phyloP scores from a whole-genome alignment of 37 sponge, comb jelly and placozoan genomes.

The Aphrocallistes beatrix region DNA sequence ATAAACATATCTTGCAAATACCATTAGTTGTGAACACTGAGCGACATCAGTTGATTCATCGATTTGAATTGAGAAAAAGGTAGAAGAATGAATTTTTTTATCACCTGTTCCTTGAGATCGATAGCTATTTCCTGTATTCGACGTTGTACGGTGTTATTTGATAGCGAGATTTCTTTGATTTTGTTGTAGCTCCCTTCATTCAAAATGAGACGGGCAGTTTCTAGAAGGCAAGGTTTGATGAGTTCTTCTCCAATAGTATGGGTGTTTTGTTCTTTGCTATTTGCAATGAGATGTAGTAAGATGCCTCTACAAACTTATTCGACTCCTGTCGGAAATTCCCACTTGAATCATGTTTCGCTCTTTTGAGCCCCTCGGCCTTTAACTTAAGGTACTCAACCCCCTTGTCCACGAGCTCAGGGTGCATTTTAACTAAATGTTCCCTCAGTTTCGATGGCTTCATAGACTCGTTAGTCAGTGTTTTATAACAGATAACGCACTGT shows the following conservation, averaged over 20 bases:
- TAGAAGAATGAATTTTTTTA: background rate
- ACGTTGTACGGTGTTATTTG: slow-evolving; percentile 20
- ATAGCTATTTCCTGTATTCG: slow-evolving; percentile 11
- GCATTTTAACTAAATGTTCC: background rate
- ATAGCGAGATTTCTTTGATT: slow-evolving; percentile 11
- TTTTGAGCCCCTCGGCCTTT: slow-evolving; percentile 17
- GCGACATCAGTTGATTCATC: slow-evolving; percentile 19
- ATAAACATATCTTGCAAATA: background rate
- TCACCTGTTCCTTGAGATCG: slow-evolving; percentile 7
- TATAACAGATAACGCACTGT: background rate
- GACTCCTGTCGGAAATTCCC: slow-evolving; percentile 14
- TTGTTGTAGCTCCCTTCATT: slow-evolving; percentile 8
- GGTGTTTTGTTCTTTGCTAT: slow-evolving; percentile 5
- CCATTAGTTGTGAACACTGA: slow-evolving; percentile 19
- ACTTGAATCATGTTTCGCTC: slow-evolving; percentile 13
- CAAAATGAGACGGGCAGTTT: slow-evolving; percentile 19
- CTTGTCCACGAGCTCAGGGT: slow-evolving; percentile 12
- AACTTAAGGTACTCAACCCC: slow-evolving; percentile 7
- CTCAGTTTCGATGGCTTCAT: slow-evolving; percentile 12
- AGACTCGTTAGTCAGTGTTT: slow-evolving; percentile 4
- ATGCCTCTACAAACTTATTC: slow-evolving; percentile 18
- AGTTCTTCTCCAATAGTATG: slow-evolving; percentile 14
- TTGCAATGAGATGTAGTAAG: slow-evolving; percentile 18
- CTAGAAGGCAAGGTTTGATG: slow-evolving; percentile 16
- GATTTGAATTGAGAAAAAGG: slow-evolving; percentile 12